Conservation (phyloP, 2,888 invertebrate species). For the Tenodera sinensis region DNA sequence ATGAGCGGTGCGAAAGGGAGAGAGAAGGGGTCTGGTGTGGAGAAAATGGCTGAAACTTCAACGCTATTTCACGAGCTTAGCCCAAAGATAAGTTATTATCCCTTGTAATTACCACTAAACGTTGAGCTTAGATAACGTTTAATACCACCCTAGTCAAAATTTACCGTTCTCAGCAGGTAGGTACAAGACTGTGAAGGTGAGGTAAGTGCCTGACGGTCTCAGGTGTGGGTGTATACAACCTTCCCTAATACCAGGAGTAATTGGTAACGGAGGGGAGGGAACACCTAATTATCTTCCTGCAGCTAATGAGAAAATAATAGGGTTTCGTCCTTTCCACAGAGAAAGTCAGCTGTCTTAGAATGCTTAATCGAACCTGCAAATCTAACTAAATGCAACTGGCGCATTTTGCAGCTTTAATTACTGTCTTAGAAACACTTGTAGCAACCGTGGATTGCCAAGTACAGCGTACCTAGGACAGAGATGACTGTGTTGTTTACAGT, state of each 20-base stretch:
- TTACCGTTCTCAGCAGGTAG: background rate
- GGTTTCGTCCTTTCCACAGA: background rate
- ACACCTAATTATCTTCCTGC: background rate
- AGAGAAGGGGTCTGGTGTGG: background rate
- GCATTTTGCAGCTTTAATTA: too few relatives aligned
- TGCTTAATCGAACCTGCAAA: too few relatives aligned
- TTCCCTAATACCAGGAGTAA: background rate
- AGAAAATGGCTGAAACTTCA: background rate
- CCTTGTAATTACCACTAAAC: background rate
- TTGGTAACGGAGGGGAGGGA: background rate
- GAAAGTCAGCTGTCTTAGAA: background rate
- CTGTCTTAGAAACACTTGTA: too few relatives aligned
- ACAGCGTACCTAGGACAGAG: too few relatives aligned
- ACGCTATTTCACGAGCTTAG: background rate
- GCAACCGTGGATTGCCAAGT: too few relatives aligned
- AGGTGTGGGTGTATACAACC: background rate
- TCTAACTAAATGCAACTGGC: too few relatives aligned
- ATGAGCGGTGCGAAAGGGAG: background rate
- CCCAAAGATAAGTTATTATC: background rate
- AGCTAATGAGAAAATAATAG: background rate
- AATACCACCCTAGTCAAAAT: background rate
- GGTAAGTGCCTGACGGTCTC: background rate
- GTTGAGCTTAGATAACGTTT: background rate
- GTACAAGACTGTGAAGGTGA: background rate
- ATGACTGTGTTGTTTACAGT: too few relatives aligned